These are phyloP conservation scores for Australoheros facetus DNA, from an alignment of 2,797 vertebrate genomes.

Conservation along the genomic window DNA sequence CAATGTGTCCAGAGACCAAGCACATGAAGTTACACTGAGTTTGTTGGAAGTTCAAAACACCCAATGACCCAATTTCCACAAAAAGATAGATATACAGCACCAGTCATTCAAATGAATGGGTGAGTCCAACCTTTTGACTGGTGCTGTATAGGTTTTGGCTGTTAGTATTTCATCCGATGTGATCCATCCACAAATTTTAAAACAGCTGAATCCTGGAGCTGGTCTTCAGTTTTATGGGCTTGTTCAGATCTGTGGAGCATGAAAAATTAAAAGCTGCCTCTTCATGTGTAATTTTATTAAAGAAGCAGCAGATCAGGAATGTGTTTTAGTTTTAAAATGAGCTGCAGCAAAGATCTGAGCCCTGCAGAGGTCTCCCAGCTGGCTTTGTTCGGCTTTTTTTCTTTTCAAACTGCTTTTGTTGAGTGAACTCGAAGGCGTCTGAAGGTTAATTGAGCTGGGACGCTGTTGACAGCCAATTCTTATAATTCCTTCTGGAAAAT, in stretches of 20 bases:
- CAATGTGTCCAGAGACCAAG: neutral
- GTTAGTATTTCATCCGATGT: neutral
- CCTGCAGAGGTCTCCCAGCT: neutral
- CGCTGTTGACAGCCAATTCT: neutral
- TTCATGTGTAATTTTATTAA: rapidly evolving
- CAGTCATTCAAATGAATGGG: too few species aligned
- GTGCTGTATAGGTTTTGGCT: too few species aligned
- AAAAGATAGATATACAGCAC: too few species aligned
- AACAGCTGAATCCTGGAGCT: neutral
- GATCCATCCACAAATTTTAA: neutral
- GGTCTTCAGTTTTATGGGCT: neutral
- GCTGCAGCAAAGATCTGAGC: neutral
- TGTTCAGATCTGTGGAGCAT: too few species aligned
- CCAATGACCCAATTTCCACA: too few species aligned
- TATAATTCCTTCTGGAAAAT: conserved; percentile 25
- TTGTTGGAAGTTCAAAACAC: too few species aligned
- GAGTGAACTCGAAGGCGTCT: conserved; percentile 6
- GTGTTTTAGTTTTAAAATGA: neutral
- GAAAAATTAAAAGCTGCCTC: neutral
- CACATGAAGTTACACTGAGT: too few species aligned
- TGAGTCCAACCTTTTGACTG: too few species aligned
- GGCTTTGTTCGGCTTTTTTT: neutral
- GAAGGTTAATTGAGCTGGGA: conserved; percentile 56
- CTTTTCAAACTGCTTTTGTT: conserved; percentile 17
- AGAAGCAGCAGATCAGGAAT: neutral